These are phyloP conservation scores for Arizona elegans DNA, from an alignment of 2,113 vertebrate genomes.

Conservation along the genomic window DNA sequence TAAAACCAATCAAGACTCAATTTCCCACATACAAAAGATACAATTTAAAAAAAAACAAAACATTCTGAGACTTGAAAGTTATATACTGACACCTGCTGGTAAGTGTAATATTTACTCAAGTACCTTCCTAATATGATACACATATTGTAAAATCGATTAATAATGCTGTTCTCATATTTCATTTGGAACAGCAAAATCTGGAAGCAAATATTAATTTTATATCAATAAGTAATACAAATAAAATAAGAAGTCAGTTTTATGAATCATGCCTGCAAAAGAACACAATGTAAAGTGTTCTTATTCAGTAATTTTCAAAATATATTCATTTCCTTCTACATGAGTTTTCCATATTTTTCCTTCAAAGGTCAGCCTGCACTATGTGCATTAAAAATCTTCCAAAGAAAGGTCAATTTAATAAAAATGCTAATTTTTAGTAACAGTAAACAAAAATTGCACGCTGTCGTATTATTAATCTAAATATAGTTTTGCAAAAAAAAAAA, in stretches of 20 bases:
- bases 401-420: not conserved
- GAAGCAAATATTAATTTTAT: not conserved
- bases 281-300: not conserved
- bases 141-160: not conserved
- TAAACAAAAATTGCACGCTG: not conserved
- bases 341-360: not conserved
- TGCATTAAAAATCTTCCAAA: not conserved
- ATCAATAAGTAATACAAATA: not conserved
- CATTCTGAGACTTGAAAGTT: not conserved
- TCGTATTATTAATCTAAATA: not conserved
- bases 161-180: not conserved
- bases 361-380: not conserved
- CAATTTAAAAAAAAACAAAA: not conserved
- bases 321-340: not conserved
- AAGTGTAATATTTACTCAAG: slow-evolving; percentile 1
- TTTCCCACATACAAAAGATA: not conserved
- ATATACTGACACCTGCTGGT: slow-evolving; percentile 60
- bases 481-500: not conserved
- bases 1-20: not conserved
- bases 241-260: not conserved
- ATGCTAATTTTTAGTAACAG: not conserved
- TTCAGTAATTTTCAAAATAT: not conserved
- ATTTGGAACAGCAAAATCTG: not conserved
- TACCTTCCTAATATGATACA: not conserved
- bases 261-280: not conserved